A percentile compares a stretch with the other conserved stretches of the same genome.
These are phyloP conservation scores for Dipodomys spectabilis DNA, from an alignment of 2,113 vertebrate species.

Conservation along the genomic window DNA sequence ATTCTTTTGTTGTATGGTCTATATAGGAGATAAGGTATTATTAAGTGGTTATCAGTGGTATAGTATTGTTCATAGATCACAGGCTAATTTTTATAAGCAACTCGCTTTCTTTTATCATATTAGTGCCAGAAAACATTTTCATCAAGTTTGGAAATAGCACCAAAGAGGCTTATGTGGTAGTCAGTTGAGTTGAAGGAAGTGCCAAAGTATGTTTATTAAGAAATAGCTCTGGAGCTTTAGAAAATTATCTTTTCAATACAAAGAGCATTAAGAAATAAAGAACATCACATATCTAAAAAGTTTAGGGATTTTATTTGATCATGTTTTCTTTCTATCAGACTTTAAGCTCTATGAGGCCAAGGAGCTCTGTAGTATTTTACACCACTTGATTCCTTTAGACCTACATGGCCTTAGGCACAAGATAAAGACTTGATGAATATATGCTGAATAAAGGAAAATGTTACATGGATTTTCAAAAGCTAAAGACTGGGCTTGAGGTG, in stretches of 20 bases:
- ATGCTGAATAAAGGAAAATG: neutral
- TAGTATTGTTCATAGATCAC: neutral
- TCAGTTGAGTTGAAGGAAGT: neutral
- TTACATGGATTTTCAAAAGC: slow-evolving; percentile 41
- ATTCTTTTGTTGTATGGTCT: neutral
- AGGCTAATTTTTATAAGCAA: neutral
- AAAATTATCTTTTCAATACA: neutral
- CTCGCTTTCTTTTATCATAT: neutral
- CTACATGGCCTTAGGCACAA: neutral
- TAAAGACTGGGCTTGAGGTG: neutral
- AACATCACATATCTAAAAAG: neutral
- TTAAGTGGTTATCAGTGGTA: neutral
- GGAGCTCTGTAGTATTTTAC: neutral
- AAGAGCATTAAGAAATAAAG: neutral
- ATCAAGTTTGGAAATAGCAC: neutral
- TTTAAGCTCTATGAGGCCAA: neutral
- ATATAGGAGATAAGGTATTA: neutral
- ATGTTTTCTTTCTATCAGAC: neutral
- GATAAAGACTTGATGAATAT: neutral
- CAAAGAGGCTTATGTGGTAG: neutral
- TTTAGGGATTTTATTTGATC: neutral
- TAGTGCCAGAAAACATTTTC: slow-evolving; percentile 12
- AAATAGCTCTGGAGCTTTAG: neutral
- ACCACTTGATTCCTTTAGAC: neutral
- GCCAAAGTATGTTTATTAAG: neutral